Evolutionary conservation across 2,888 invertebrate genomes (phyloP), one percentile per base, ranked within the genome.

Genomic region (Cancer borealis): DNA sequence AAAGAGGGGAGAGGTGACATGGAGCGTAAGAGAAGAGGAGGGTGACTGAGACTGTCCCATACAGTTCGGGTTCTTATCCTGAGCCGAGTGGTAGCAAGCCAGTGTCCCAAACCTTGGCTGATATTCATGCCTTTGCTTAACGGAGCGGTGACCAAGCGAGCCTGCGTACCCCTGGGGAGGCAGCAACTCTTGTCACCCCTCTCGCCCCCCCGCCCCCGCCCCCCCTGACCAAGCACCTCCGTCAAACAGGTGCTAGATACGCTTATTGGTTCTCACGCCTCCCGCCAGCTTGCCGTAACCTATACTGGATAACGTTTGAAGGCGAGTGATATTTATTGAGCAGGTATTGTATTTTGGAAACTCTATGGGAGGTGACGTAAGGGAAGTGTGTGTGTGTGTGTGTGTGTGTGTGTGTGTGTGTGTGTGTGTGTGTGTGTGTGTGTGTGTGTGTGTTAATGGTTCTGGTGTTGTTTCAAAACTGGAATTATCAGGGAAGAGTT

Each of bases 301-400:
- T 79, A 79, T 26, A 30, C 30, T 10, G 30, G 30, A 79, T 79
- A 79, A 26, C 79, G 79, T 21, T 30, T 30, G 26, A 12, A 10
- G 12, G 12, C 79, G 30, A 79, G 79, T 30, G 79, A 79, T 79
- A 26, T 26, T 79, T 79, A 30, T 30, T 79, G 66, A 66, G 66
- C n/a, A 66, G 66, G n/a, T 66, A 66, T 66, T n/a, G 66, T 66
- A 66, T 66, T 66, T 66, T n/a, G 54, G 54, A 54, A 54, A 17
- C 54, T 54, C 14, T 54, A 54, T 54, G 54, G 54, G 14, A 54
- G 54, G 54, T 54, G 54, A 54, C 54, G 12, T 54, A 54, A 10
- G 54, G 54, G 54, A 66, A 66, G 79, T 79, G 79, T 79, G 79
- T 73, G 79, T 79, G 79, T 79, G 79, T 79, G 79, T 79, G 79